These are phyloP conservation scores for Heliconius sara DNA, from an alignment of 2,888 invertebrate species.

Conservation along the genomic window DNA sequence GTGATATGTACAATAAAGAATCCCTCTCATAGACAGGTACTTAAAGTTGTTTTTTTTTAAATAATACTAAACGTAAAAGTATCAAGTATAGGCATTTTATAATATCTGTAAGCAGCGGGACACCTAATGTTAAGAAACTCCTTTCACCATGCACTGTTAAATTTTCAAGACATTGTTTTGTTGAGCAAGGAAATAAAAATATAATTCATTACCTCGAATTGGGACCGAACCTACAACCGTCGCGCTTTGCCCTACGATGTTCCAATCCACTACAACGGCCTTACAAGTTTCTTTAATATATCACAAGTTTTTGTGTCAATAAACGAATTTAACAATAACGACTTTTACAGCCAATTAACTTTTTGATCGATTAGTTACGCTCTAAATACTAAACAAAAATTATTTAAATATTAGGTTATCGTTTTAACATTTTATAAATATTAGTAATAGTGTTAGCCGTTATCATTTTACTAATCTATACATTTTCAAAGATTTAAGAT, in stretches of 20 bases:
- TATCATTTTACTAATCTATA: not conserved
- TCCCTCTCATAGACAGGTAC: no score
- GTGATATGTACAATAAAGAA: no score
- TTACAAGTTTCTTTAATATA: not conserved
- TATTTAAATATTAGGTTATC: not conserved
- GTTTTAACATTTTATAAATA: not conserved
- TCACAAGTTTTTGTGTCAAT: not conserved
- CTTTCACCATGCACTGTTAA: no score
- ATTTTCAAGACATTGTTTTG: no score
- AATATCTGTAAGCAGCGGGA: no score
- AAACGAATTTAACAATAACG: not conserved
- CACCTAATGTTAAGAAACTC: no score
- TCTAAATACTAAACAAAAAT: not conserved
- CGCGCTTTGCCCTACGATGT: not conserved
- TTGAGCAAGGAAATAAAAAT: no score
- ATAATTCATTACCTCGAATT: no score
- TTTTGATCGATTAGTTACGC: not conserved
- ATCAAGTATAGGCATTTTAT: no score
- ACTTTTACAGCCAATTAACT: not conserved
- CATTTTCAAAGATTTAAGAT: not conserved
- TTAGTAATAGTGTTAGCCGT: not conserved
- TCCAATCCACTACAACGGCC: not conserved
- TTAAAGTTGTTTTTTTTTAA: no score
- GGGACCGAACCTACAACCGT: not conserved
- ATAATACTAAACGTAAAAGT: no score